Conservation (phyloP, 2,888 invertebrate species). For the Dermolepida albohirtum region DNA sequence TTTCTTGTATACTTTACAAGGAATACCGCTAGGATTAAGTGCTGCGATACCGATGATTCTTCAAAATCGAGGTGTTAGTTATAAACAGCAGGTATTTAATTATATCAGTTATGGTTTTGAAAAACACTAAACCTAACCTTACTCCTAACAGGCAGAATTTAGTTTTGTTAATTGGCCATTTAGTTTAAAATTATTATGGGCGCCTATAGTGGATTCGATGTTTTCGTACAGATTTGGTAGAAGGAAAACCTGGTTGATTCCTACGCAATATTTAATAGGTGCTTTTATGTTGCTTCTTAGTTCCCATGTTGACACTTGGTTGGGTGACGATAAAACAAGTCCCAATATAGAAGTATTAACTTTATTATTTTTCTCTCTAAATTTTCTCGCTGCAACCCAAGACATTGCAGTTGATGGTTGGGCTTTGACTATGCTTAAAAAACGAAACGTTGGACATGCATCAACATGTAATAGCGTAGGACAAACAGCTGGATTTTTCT, state of each 20-base stretch:
- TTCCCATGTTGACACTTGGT: conserved; percentile 77
- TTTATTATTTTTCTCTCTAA: conserved; percentile 87
- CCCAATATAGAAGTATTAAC: conserved; percentile 87
- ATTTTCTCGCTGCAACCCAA: conserved; percentile 98
- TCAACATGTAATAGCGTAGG: conserved; percentile 99
- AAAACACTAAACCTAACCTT: conserved; percentile 21
- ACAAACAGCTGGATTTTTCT: conserved; percentile 96
- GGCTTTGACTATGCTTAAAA: conserved; percentile 98
- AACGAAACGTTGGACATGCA: conserved; percentile 97
- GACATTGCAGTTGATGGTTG: conserved; percentile 99
- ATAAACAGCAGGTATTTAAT: conserved; percentile 84
- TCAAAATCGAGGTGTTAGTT: conserved; percentile 91
- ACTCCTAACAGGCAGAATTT: conserved; percentile 80
- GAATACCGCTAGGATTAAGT: conserved; percentile 93
- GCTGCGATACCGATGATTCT: conserved; percentile 96
- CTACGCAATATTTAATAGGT: conserved; percentile 92
- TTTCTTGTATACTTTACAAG: conserved; percentile 94
- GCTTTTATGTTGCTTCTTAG: conserved; percentile 91
- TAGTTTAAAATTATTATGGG: conserved; percentile 95
- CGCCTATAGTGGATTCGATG: conserved; percentile 95
- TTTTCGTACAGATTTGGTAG: conserved; percentile 88
- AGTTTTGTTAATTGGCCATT: conserved; percentile 96
- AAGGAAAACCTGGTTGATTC: conserved; percentile 95
- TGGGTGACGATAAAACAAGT: conserved; percentile 72
- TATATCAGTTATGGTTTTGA: conserved; percentile 1